phyloP scores from a whole-genome alignment of 2,888 invertebrate species.

The Spodoptera littoralis region DNA sequence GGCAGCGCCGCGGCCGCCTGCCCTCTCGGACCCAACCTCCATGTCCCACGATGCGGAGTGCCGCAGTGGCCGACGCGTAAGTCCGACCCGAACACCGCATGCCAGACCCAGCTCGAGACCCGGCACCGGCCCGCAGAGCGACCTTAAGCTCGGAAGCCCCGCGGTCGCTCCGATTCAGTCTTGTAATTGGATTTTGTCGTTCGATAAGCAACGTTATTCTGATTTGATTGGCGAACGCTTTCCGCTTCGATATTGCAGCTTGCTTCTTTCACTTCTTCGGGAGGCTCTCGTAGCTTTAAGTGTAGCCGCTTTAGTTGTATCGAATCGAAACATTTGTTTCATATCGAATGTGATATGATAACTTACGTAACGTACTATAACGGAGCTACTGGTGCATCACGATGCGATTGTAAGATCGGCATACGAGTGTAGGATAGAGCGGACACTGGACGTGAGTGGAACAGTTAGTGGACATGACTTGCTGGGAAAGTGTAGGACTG shows the following conservation, averaged over 20 bases:
- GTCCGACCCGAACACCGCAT: slow-evolving; percentile 75
- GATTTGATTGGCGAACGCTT: slow-evolving; percentile 85
- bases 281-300: slow-evolving; percentile 74
- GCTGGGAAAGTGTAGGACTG: slow-evolving; percentile 88
- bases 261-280: slow-evolving; percentile 78
- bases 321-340: slow-evolving; percentile 60
- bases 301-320: slow-evolving; percentile 81
- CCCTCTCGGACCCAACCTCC: slow-evolving; percentile 60
- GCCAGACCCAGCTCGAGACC: slow-evolving; percentile 76
- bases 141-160: slow-evolving; percentile 84
- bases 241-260: slow-evolving; percentile 85
- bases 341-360: slow-evolving; percentile 64
- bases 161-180: slow-evolving; percentile 86
- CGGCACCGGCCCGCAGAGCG: slow-evolving; percentile 79
- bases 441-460: slow-evolving; percentile 60
- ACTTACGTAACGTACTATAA: slow-evolving; percentile 80
- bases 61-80: slow-evolving; percentile 80
- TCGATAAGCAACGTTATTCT: slow-evolving; percentile 84
- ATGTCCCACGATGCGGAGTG: slow-evolving; percentile 76
- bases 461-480: slow-evolving; percentile 80
- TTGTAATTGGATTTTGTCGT: slow-evolving; percentile 88
- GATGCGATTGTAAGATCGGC: slow-evolving; percentile 72
- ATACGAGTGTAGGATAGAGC: slow-evolving; percentile 63
- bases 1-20: slow-evolving; percentile 82
- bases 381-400: slow-evolving; percentile 78